Percentiles rank a stretch among this genome's conserved stretches.
Conservation (phyloP, 2,888 invertebrate genomes). For the Xestia ashworthii region DNA sequence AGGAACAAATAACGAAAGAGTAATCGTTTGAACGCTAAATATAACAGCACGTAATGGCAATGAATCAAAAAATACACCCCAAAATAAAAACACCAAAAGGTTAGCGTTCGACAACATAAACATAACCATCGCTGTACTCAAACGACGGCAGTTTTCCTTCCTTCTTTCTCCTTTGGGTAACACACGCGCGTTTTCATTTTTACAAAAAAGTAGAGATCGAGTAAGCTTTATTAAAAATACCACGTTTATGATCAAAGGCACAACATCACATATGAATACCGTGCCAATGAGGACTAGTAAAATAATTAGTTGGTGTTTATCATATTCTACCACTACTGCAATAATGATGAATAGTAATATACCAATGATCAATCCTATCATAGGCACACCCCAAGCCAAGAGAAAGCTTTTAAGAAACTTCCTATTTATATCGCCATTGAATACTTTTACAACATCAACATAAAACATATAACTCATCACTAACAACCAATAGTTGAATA, state of each 20-base stretch:
- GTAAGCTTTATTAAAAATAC: slow-evolving; percentile 10
- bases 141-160: background rate
- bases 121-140: background rate
- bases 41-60: background rate
- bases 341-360: background rate
- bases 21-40: slow-evolving; percentile 1
- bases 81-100: background rate
- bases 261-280: background rate
- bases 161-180: background rate
- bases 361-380: background rate
- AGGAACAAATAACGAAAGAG: slow-evolving; percentile 7
- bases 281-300: background rate
- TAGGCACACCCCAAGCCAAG: background rate
- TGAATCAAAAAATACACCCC: background rate
- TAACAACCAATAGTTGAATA: slow-evolving; percentile 27
- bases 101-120: slow-evolving; percentile 4
- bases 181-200: background rate
- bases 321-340: background rate
- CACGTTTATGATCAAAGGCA: slow-evolving; percentile 7
- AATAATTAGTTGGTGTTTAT: background rate
- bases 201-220: slow-evolving; percentile 1
- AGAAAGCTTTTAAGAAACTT: slow-evolving; percentile 21
- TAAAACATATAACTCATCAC: slow-evolving; percentile 38
- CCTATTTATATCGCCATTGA: background rate
- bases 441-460: slow-evolving; percentile 23